These are phyloP conservation scores for Apamea sordens DNA, from an alignment of 2,888 invertebrate genomes.

Conservation along the genomic window DNA sequence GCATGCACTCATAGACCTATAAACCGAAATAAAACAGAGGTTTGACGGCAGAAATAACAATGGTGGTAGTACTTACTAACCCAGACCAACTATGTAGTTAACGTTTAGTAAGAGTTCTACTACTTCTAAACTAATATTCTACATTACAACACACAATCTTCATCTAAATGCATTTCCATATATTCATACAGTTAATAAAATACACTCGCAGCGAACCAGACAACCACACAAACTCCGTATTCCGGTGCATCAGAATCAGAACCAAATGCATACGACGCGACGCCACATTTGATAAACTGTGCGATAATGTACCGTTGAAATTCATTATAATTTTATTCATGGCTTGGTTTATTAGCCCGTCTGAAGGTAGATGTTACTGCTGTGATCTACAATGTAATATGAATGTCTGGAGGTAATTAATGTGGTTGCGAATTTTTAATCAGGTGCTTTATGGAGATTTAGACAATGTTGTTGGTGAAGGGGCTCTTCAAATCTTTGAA, in stretches of 20 bases:
- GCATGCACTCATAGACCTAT: neutral
- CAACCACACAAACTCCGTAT: conserved; percentile 55
- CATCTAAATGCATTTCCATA: conserved; percentile 17
- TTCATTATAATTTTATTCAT: conserved; percentile 88
- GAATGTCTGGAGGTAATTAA: conserved; percentile 66
- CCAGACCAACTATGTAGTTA: neutral
- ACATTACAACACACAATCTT: neutral
- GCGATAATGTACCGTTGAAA: conserved; percentile 79
- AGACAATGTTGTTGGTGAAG: neutral
- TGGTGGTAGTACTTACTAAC: neutral
- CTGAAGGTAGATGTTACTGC: conserved; percentile 59
- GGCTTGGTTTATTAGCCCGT: conserved; percentile 78
- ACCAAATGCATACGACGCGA: conserved; percentile 78
- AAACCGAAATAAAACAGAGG: neutral
- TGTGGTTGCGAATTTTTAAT: conserved; percentile 65
- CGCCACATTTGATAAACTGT: conserved; percentile 79
- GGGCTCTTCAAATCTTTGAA: neutral
- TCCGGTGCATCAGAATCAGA: conserved; percentile 69
- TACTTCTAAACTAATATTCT: neutral
- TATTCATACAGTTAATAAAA: conserved; percentile 42
- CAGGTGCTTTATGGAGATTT: conserved; percentile 27
- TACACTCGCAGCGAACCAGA: conserved; percentile 50
- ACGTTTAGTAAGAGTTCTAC: neutral
- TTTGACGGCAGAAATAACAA: neutral
- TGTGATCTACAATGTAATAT: conserved; percentile 70